phyloP scores from a whole-genome alignment of 1,140 invertebrate genomes.

The Matsumurasca onukii region DNA sequence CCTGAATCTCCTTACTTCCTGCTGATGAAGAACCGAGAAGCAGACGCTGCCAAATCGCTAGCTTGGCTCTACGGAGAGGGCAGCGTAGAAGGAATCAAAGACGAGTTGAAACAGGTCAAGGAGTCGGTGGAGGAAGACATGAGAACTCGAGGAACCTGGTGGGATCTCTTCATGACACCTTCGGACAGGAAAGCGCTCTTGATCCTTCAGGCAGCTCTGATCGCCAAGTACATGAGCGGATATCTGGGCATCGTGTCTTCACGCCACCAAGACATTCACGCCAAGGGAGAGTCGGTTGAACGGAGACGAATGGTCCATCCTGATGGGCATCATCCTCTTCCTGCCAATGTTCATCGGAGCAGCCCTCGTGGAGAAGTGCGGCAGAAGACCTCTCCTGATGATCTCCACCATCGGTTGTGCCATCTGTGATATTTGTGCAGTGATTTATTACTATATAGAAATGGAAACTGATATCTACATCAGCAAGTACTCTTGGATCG shows the following conservation, averaged over 20 bases:
- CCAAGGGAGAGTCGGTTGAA: constrained; percentile 45
- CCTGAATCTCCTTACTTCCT: constrained; percentile 48
- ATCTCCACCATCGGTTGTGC: constrained; percentile 41
- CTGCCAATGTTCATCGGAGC: constrained; percentile 43
- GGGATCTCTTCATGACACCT: constrained; percentile 31
- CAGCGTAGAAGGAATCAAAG: constrained; percentile 20
- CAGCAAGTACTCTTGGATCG: constrained; percentile 42
- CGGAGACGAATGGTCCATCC: constrained; percentile 41
- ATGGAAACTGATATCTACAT: constrained; percentile 19
- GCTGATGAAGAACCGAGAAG: constrained; percentile 27
- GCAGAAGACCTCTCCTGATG: constrained; percentile 50
- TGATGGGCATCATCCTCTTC: constrained; percentile 45
- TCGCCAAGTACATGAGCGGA: constrained; percentile 36
- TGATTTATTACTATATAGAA: constrained; percentile 30
- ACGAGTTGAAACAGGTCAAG: constrained; percentile 35
- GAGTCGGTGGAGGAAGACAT: constrained; percentile 33
- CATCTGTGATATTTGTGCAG: constrained; percentile 21
- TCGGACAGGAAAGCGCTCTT: constrained; percentile 32
- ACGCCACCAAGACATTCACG: constrained; percentile 51
- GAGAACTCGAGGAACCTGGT: constrained; percentile 32
- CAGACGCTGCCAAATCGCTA: constrained; percentile 34
- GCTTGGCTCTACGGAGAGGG: constrained; percentile 36
- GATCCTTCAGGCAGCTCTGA: constrained; percentile 30
- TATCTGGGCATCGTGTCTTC: constrained; percentile 35
- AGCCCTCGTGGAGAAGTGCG: constrained; percentile 45